A percentile compares a stretch with the other conserved stretches of the same genome.
Evolutionary conservation across 2,797 vertebrate genomes (phyloP).

Genomic region (Acanthurus lineatus): DNA sequence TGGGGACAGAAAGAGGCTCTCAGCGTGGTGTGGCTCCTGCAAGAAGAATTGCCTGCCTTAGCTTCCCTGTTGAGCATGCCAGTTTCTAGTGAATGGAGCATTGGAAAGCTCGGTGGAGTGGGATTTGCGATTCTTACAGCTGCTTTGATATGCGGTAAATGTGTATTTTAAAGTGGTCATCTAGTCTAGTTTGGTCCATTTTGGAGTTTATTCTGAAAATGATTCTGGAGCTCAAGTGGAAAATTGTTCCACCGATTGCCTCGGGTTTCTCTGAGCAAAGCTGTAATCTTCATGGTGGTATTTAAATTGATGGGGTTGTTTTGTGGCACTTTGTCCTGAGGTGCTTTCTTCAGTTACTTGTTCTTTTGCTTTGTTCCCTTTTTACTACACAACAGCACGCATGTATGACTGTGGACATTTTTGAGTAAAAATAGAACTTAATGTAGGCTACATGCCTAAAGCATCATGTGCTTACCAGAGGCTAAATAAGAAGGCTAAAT

Average conservation of each 20-base stretch:
- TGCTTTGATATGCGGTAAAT: not conserved
- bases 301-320: conserved; percentile 12
- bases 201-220: conserved; percentile 1
- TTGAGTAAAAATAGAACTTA: conserved; percentile 69
- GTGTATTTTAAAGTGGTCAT: not conserved
- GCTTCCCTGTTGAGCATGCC: conserved; percentile 22
- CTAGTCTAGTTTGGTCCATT: not conserved
- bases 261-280: conserved; percentile 8
- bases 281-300: conserved; percentile 12
- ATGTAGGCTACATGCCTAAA: conserved; percentile 50
- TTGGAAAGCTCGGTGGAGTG: conserved; percentile 5
- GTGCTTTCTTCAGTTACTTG: not conserved
- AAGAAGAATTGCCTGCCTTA: conserved; percentile 17
- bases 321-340: conserved; percentile 15
- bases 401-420: conserved; percentile 41
- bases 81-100: not conserved
- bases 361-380: conserved; percentile 14
- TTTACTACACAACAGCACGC: conserved; percentile 3
- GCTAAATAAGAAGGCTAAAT: conserved; percentile 4
- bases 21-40: conserved; percentile 8
- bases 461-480: conserved; percentile 47
- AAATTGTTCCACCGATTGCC: conserved; percentile 2
- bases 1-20: conserved; percentile 52
- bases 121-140: not conserved
- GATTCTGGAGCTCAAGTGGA: not conserved